Base-by-base conservation (phyloP, 2,888 invertebrate genomes). In the Phoronis australis region DNA sequence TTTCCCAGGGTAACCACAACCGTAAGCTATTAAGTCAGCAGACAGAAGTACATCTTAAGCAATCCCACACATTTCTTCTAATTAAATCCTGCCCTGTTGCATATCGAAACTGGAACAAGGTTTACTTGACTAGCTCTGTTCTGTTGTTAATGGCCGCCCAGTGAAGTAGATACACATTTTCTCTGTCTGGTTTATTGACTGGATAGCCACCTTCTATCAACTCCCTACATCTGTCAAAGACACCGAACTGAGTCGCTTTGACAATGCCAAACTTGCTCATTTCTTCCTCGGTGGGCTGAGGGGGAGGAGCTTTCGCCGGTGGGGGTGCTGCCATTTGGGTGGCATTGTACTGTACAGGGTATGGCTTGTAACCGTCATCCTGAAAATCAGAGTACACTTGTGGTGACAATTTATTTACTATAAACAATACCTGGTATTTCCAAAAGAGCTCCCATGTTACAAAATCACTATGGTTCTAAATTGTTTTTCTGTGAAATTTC, bases 91-190 rank as follows among this genome's bases (percentile, higher is more conserved):
- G n/a, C n/a, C n/a, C n/a, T n/a, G n/a, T n/a, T n/a, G n/a, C n/a
- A n/a, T n/a, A n/a, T n/a, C n/a, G n/a, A n/a, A n/a, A n/a, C n/a
- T n/a, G n/a, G n/a, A n/a, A n/a, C n/a, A n/a, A n/a, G n/a, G n/a
- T n/a, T n/a, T 59, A 79, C 77, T 85, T 85, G 50, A 95, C 90
- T 63, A 97, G 89, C 66, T 96, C 93, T 60, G 86, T 84, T 49
- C 96, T 83, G 81, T 97, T 97, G 79, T 99, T 99, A 71, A 99
- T 99, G 20, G 97, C 89, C 35, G 97, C 97, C 99, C 99, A 99
- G 77, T 99, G 99, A n/a, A 99, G 80, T 45, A 99, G 80, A 2
- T 95, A 94, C 48, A 99, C 96, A 43, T 93, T 94, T 78, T 99
- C 97, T 59, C 83, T 83, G 77, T 99, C 97, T 41, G 92, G 87